Conservation (phyloP, 2,888 invertebrate species). For the Drosophila subquinaria region DNA sequence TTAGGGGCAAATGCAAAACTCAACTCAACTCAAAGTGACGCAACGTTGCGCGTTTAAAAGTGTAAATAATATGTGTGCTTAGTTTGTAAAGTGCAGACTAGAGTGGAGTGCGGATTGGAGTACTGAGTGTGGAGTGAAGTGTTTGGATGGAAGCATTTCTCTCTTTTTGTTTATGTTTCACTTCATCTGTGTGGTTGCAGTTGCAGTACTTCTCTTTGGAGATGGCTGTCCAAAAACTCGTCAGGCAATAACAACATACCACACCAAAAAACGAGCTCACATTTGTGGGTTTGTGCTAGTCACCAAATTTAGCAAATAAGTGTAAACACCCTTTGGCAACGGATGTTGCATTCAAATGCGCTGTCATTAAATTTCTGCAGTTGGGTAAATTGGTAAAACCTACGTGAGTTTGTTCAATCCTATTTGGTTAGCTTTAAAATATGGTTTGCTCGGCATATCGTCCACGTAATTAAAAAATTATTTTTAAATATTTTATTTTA, state of each 20-base stretch:
- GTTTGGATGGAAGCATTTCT: slow-evolving; percentile 10
- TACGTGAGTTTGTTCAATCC: slow-evolving; percentile 7
- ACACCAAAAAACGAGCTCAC: slow-evolving; percentile 22
- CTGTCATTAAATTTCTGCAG: slow-evolving; percentile 54
- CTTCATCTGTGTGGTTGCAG: slow-evolving; percentile 27
- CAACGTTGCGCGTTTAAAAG: slow-evolving; percentile 79
- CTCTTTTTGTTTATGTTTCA: not conserved
- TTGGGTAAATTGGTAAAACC: slow-evolving; percentile 49
- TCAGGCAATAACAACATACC: slow-evolving; percentile 56
- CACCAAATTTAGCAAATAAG: slow-evolving; percentile 53
- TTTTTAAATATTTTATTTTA: no score
- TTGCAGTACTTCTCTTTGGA: slow-evolving; percentile 26
- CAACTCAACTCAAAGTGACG: slow-evolving; percentile 57
- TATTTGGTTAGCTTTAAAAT: not conserved
- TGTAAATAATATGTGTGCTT: slow-evolving; percentile 78
- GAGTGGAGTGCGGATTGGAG: slow-evolving; percentile 17
- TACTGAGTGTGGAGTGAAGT: slow-evolving; percentile 3
- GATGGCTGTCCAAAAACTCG: slow-evolving; percentile 41
- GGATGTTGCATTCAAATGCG: slow-evolving; percentile 56
- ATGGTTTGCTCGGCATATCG: not conserved
- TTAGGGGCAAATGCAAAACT: slow-evolving; percentile 47
- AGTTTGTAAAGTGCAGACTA: slow-evolving; percentile 48
- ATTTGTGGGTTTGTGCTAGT: slow-evolving; percentile 18
- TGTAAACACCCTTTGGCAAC: slow-evolving; percentile 19
- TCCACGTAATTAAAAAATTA: no score